A percentile compares a stretch with the other conserved stretches of the same genome.
Conservation (phyloP, 2,113 vertebrate species). For the Ariopsis seemanni region DNA sequence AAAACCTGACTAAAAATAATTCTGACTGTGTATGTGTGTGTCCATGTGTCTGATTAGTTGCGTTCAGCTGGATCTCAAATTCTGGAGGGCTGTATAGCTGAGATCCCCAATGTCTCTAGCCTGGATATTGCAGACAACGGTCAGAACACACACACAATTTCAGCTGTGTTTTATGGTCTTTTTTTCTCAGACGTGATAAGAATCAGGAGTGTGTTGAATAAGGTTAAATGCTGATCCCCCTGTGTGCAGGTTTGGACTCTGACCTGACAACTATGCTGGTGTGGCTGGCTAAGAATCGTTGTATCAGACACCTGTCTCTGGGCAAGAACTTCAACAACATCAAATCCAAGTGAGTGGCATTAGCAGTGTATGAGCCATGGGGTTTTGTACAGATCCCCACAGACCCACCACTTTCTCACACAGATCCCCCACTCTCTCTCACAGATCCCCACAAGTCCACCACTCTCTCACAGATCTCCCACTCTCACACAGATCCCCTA, state of each 20-base stretch:
- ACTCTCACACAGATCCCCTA: no score
- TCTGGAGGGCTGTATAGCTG: conserved; percentile 94
- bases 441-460: no score
- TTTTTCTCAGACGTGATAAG: background rate
- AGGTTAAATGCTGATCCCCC: background rate
- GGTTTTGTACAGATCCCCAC: background rate
- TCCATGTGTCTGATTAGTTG: conserved; percentile 72
- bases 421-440: no score
- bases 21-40: conserved; percentile 4
- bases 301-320: conserved; percentile 88
- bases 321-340: conserved; percentile 99
- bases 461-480: no score
- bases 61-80: conserved; percentile 93
- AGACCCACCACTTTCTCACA: no score
- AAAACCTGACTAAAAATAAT: background rate
- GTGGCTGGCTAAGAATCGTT: conserved; percentile 96
- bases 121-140: conserved; percentile 98
- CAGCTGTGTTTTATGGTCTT: background rate
- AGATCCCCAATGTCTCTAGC: conserved; percentile 94
- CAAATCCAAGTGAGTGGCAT: conserved; percentile 86
- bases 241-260: conserved; percentile 82
- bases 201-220: background rate
- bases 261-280: conserved; percentile 92
- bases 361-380: background rate
- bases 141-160: conserved; percentile 62